Evolutionary conservation across 2,888 invertebrate genomes (phyloP), one percentile per base, ranked within the genome.

Genomic region (Brenthis daphne): DNA sequence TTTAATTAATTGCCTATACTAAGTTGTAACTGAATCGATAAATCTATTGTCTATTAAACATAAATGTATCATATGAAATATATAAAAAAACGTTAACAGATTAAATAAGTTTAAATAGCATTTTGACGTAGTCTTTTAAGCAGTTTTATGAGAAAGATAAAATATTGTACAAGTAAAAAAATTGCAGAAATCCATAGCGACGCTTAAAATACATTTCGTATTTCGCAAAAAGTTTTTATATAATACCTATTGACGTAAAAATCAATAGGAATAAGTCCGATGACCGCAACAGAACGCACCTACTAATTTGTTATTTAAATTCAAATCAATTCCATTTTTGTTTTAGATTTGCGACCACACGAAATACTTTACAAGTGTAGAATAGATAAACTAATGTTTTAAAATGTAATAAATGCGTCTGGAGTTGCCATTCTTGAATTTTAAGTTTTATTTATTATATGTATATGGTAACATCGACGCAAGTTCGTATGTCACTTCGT

Each of bases 231-330:
- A 61, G 55, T 56, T 71, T 29, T 72, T 70, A 70, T 70, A 65
- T 73, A 69, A 70, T 75, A 69, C 68, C 66, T 64, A 72, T 80
- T 57, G 4, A 37, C 16, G 84, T 85, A 79, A 81, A 80, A 88
- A 88, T 87, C 86, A 85, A 88, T 86, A 84, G 78, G 77, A 82
- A 83, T 83, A 83, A 80, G 81, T 83, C 82, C 81, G 84, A 82
- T 83, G 82, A 80, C 80, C 82, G 81, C 83, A 83, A 85, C 84
- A 84, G 83, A 85, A 85, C 85, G 83, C 84, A 84, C 83, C 83
- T 82, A 85, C 85, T 86, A 84, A 90, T 90, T 89, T 89, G 90
- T 87, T 88, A 90, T 89, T 90, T 87, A 89, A 89, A 90, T 89
- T 85, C 82, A 68, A 76, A 79, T 84, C 86, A 81, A 85, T 87